A percentile compares a stretch with the other conserved stretches of the same genome.
These are phyloP conservation scores for Phenacoccus solenopsis DNA, from an alignment of 1,140 invertebrate genomes.

Conservation along the genomic window DNA sequence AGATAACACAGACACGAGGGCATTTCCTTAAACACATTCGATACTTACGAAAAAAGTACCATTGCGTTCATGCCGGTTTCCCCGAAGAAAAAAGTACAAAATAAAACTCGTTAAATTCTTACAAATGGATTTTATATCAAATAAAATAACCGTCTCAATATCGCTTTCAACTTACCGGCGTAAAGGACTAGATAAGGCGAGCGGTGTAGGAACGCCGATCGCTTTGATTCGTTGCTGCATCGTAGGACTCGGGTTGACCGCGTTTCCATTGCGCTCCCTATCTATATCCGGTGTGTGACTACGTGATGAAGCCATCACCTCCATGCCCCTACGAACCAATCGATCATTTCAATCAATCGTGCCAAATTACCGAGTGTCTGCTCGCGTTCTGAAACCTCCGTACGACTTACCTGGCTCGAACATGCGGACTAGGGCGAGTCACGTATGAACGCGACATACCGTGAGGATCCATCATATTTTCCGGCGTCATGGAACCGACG, in stretches of 20 bases:
- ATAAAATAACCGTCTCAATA: too few relatives aligned
- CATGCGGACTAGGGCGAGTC: not conserved
- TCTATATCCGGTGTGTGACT: constrained; percentile 57
- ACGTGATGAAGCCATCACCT: constrained; percentile 43
- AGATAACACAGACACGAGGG: too few relatives aligned
- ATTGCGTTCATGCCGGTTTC: too few relatives aligned
- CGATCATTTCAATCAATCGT: too few relatives aligned
- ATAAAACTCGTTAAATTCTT: too few relatives aligned
- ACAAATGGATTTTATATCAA: too few relatives aligned
- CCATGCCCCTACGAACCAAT: not conserved
- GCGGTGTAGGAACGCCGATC: constrained; percentile 72
- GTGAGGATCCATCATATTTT: not conserved
- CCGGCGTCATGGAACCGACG: not conserved
- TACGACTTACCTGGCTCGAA: not conserved
- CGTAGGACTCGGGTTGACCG: constrained; percentile 52
- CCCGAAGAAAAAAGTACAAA: too few relatives aligned
- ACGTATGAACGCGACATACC: not conserved
- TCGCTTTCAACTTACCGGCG: constrained; percentile 49
- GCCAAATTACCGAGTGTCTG: not conserved
- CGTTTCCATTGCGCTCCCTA: constrained; percentile 34
- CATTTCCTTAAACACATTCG: too few relatives aligned
- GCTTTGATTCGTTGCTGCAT: constrained; percentile 82
- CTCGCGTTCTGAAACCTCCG: too few relatives aligned
- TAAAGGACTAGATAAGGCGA: constrained; percentile 70
- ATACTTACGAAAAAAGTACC: too few relatives aligned